Base-by-base conservation (phyloP, 2,113 vertebrate genomes). In the Harpagus bidentatus region DNA sequence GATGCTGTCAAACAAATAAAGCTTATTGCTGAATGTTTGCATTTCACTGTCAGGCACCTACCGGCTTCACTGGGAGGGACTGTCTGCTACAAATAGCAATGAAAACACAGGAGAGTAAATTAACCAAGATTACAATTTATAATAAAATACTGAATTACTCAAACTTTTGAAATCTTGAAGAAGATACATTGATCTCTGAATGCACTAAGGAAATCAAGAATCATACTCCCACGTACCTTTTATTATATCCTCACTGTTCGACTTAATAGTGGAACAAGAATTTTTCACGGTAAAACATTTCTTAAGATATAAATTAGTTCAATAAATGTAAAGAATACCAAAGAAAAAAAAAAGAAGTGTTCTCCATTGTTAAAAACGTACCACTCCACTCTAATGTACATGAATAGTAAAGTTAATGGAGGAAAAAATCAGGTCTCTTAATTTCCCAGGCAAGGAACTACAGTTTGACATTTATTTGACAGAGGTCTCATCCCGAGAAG, bases 41-140 rank as follows among this genome's bases (percentile, higher is more conserved):
- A 83, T 81, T 84, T 96, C 91, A 73, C 38, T 53, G 58, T 61
- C 65, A 86, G 66, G 94, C 43, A 92, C 36, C n/a, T 73, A 89
- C 88, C 2, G 0, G 50, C 59, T 97, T 96, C 91, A 67, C 53
- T 47, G 58, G 45, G 59, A 90, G 58, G 47, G 56, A 90, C 21
- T 84, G 36, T 73, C 62, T 86, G 76, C 58, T 82, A 73, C 52
- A 79, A 94, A 85, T 2, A 87, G 31, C 38, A 94, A 53, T 1
- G 11, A 90, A 95, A 95, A 93, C 77, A 70, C n/a, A 71, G 50
- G 28, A 80, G 15, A 85, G 62, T 70, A 97, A 97, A 95, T 89
- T 84, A 92, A 76, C 14, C 56, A 93, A 86, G 78, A 89, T 93
- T 86, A 85, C 34, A 77, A 70, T 93, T 91, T 53, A 16, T 93